phyloP scores from a whole-genome alignment of 1,140 invertebrate genomes.

The Acromyrmex echinatior region DNA sequence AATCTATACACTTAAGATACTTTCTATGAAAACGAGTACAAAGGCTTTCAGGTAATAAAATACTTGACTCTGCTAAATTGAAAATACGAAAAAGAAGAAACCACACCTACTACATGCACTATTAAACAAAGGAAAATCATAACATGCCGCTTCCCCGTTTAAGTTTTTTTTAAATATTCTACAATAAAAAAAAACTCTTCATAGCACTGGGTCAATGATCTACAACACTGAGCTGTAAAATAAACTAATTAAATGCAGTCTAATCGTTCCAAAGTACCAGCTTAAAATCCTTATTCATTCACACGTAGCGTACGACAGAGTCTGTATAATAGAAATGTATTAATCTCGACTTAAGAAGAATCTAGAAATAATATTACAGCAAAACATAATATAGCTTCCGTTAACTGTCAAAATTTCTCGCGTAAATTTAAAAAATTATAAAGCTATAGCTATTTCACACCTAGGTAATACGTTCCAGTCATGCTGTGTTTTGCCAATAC shows the following conservation, averaged over 20 bases:
- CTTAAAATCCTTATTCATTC: conserved; percentile 10
- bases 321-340: neutral
- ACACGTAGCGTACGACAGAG: neutral
- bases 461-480: conserved; percentile 7
- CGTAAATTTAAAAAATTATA: conserved; percentile 31
- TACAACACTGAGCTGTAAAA: conserved; percentile 43
- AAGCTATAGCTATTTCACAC: conserved; percentile 20
- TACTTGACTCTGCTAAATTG: neutral
- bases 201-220: conserved; percentile 52
- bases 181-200: conserved; percentile 46
- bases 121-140: conserved; percentile 32
- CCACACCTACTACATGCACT: conserved; percentile 48
- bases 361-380: conserved; percentile 17
- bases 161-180: conserved; percentile 15
- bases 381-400: neutral
- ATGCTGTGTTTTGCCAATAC: conserved; percentile 28
- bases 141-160: neutral
- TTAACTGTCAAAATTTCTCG: conserved; percentile 2
- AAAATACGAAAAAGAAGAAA: conserved; percentile 40
- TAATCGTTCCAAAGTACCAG: conserved; percentile 40
- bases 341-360: conserved; percentile 19
- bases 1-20: conserved; percentile 36
- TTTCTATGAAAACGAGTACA: conserved; percentile 22
- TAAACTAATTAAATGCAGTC: conserved; percentile 67
- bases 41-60: conserved; percentile 8